A percentile compares a stretch with the other conserved stretches of the same genome.
phyloP scores from a whole-genome alignment of 2,113 vertebrate genomes.

The Forbesichthys agassizii region DNA sequence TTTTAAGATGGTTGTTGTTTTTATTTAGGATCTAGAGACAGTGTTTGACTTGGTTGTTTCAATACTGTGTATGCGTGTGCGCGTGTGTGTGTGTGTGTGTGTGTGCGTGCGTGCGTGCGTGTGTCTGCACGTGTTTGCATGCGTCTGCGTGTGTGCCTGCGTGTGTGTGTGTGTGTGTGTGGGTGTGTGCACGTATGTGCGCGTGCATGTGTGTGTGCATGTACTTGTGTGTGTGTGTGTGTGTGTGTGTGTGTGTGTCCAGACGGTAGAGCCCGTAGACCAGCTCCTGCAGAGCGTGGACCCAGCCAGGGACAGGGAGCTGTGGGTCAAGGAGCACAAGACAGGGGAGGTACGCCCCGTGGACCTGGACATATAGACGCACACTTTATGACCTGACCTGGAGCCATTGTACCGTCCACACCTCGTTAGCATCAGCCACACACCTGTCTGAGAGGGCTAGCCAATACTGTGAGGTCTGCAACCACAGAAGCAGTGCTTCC shows the following conservation, averaged over 20 bases:
- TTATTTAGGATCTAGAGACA: neutral
- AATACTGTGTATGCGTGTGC: conserved; percentile 1
- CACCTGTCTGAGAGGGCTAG: conserved; percentile 47
- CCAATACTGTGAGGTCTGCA: conserved; percentile 3
- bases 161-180: neutral
- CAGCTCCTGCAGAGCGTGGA: conserved; percentile 95
- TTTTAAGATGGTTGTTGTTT: neutral
- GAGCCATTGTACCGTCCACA: conserved; percentile 13
- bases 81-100: conserved; percentile 26
- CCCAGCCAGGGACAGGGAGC: conserved; percentile 94
- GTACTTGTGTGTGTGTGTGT: conserved; percentile 10
- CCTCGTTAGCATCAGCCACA: conserved; percentile 20
- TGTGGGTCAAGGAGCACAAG: conserved; percentile 97
- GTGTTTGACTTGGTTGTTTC: neutral
- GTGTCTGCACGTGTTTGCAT: neutral
- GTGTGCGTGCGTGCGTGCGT: neutral
- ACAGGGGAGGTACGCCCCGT: conserved; percentile 92
- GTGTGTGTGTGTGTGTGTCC: conserved; percentile 37
- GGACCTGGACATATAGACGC: conserved; percentile 93
- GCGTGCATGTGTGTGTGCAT: conserved; percentile 11
- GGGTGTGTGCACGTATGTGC: conserved; percentile 6
- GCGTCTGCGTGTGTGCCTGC: conserved; percentile 29
- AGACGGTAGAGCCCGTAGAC: conserved; percentile 95
- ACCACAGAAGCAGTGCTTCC: conserved; percentile 13
- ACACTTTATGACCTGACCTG: conserved; percentile 7